Evolutionary conservation across 2,888 invertebrate species (phyloP).

Genomic region (Zygothrica quintamaculata): DNA sequence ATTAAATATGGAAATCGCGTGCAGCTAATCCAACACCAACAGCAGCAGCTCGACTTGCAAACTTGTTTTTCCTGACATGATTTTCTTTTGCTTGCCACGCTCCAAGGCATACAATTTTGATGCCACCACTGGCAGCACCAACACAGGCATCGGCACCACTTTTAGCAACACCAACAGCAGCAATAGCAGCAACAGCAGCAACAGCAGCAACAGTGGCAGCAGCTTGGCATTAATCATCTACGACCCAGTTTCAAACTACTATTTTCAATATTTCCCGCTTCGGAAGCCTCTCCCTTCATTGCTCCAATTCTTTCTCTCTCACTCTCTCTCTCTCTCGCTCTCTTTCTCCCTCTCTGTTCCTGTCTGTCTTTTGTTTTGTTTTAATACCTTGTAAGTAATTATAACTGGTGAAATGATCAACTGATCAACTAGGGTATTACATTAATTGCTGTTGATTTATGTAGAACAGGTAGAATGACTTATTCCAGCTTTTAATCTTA

Average conservation of each 20-base stretch:
- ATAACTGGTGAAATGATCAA: no score
- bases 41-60: conserved; percentile 25
- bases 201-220: conserved; percentile 27
- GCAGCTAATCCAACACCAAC: conserved; percentile 70
- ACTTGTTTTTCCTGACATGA: conserved; percentile 68
- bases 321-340: background rate
- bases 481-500: no score
- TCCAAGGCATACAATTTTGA: conserved; percentile 58
- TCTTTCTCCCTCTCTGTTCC: no score
- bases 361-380: background rate
- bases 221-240: conserved; percentile 68
- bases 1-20: conserved; percentile 82
- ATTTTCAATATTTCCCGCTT: conserved; percentile 50
- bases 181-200: conserved; percentile 1
- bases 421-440: no score
- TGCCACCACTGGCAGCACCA: conserved; percentile 47
- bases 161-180: conserved; percentile 1
- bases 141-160: conserved; percentile 20
- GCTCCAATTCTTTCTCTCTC: background rate
- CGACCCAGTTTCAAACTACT: conserved; percentile 62
- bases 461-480: no score
- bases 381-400: background rate
- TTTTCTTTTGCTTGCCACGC: conserved; percentile 56
- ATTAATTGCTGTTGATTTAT: no score
- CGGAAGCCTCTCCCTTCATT: background rate